Base-by-base conservation (phyloP, 2,888 invertebrate genomes). In the Tiphia femorata region DNA sequence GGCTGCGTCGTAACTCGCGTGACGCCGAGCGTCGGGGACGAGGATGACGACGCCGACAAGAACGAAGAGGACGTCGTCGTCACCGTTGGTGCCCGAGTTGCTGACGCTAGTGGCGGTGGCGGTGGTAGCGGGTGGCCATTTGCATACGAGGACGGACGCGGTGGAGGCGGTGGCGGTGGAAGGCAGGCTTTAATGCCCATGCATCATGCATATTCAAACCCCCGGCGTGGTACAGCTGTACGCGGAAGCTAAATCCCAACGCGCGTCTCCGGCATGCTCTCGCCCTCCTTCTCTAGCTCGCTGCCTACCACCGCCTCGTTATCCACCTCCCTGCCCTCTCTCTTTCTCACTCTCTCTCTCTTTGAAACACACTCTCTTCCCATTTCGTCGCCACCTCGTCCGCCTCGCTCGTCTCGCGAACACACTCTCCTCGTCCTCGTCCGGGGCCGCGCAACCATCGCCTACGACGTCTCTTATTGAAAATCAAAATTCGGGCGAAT, bases 191-290 rank as follows among this genome's bases (percentile, higher is more conserved):
- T 81, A 82, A 81, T 81, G 79, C 79, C 77, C 78, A 81, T 82
- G 81, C 81, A 80, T 82, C 82, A 82, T 82, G 79, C 81, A 82
- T 82, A 82, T 82, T 82, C 82, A 81, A 80, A 77, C 73, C 74
- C 75, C 72, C 75, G 70, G 59, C 70, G 61, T 70, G 78, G 77
- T 80, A 79, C 80, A 78, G 77, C 80, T 79, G 79, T 80, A 79
- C 77, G 73, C 73, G 76, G 75, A 80, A 79, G 80, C 80, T 76
- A 77, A 80, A 81, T 80, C 80, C 79, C 79, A 77, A 74, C 76
- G 76, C 76, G 68, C 73, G 75, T 71, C 68, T 51, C 67, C 67
- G 54, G 51, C 60, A 38, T 41, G 49, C 51, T 53, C 47, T 53
- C 43, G 33, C 46, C 42, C 57, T 17, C 6, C 38, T 21, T 53